Percentiles rank a stretch among this genome's conserved stretches.
Conservation (phyloP, 2,113 vertebrate species). For the Perca fluviatilis region DNA sequence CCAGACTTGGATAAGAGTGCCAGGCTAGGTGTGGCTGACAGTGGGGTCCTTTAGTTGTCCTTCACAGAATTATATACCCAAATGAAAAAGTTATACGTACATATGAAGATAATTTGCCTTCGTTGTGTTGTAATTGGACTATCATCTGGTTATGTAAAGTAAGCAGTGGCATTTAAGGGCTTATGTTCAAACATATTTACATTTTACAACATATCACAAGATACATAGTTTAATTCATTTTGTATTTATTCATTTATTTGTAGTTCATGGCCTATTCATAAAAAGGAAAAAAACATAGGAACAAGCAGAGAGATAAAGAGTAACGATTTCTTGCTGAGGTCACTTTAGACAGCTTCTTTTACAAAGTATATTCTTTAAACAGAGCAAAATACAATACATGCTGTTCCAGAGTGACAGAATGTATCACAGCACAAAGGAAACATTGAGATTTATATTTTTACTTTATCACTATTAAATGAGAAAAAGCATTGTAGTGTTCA, state of each 20-base stretch:
- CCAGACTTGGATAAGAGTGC: constrained; percentile 74
- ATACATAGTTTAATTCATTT: not conserved
- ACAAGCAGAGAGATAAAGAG: not conserved
- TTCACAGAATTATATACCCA: not conserved
- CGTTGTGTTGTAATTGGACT: not conserved
- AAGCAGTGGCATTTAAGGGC: not conserved
- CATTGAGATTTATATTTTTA: constrained; percentile 25
- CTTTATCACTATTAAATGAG: constrained; percentile 28
- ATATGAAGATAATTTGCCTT: not conserved
- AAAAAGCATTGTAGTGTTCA: not conserved
- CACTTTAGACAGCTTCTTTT: constrained; percentile 28
- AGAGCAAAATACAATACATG: constrained; percentile 34
- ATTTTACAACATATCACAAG: constrained; percentile 5
- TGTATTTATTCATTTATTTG: constrained; percentile 6
- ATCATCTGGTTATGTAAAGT: not conserved
- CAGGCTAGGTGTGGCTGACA: constrained; percentile 73
- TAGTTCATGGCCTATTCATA: not conserved
- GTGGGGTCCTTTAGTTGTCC: constrained; percentile 61
- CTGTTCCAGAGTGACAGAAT: constrained; percentile 36
- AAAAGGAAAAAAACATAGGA: constrained; percentile 14
- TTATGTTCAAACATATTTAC: not conserved
- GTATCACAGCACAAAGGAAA: constrained; percentile 32
- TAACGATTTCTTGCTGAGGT: constrained; percentile 1
- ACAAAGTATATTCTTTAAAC: constrained; percentile 34
- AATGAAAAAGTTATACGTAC: constrained; percentile 8